phyloP scores from a whole-genome alignment of 2,797 vertebrate species.

The Podarcis siculus region DNA sequence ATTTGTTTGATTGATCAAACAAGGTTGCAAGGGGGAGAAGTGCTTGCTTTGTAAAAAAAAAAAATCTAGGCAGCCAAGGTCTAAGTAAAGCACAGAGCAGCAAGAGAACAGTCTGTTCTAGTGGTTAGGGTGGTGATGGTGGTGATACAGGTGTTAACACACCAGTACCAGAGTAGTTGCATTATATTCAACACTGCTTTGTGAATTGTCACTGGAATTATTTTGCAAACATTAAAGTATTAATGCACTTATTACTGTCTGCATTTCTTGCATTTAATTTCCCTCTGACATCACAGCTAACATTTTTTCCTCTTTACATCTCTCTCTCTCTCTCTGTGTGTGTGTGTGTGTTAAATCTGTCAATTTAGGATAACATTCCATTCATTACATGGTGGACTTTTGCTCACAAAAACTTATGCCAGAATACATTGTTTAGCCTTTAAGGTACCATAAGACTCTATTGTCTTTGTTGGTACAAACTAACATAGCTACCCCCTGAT shows the following conservation, averaged over 20 bases:
- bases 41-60: background rate
- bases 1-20: slow-evolving; percentile 13
- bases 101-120: background rate
- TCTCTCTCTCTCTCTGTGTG: no score
- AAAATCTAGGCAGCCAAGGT: background rate
- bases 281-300: background rate
- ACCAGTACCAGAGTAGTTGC: background rate
- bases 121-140: background rate
- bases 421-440: background rate
- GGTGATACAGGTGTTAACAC: background rate
- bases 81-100: background rate
- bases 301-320: background rate
- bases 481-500: background rate
- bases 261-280: background rate
- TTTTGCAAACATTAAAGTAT: background rate
- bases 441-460: background rate
- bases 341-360: background rate
- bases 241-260: background rate
- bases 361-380: background rate
- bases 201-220: background rate
- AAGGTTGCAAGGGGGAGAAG: background rate
- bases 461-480: background rate
- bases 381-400: background rate
- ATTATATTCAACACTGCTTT: background rate
- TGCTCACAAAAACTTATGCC: background rate